These are phyloP conservation scores for Corythoichthys haematopterus DNA, from an alignment of 2,113 vertebrate species.

Conservation along the genomic window DNA sequence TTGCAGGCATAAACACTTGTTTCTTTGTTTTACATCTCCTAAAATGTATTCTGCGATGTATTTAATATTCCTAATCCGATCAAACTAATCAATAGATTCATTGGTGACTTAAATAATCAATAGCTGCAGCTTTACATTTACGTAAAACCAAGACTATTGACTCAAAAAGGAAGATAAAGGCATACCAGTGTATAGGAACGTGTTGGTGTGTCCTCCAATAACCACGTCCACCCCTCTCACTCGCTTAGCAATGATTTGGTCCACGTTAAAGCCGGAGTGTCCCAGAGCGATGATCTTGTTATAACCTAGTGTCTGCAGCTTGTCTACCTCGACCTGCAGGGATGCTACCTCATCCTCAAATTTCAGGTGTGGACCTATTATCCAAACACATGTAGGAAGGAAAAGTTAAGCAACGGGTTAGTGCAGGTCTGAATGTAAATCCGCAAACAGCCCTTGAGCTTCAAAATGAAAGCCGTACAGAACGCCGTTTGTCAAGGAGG, in stretches of 20 bases:
- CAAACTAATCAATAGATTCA: no score
- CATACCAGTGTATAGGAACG: slow-evolving; percentile 89
- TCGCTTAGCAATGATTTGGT: slow-evolving; percentile 80
- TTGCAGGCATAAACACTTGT: no score
- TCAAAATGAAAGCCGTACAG: background rate
- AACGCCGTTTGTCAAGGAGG: background rate
- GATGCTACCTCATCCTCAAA: slow-evolving; percentile 83
- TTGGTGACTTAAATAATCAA: no score
- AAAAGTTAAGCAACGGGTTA: background rate
- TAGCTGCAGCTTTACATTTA: background rate
- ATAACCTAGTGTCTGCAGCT: slow-evolving; percentile 73
- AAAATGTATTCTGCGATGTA: no score
- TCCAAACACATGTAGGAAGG: background rate
- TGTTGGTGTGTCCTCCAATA: slow-evolving; percentile 89
- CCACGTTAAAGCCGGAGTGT: slow-evolving; percentile 84
- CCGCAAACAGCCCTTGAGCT: background rate
- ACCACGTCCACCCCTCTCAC: slow-evolving; percentile 85
- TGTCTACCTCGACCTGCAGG: slow-evolving; percentile 77
- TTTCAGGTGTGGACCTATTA: slow-evolving; percentile 70
- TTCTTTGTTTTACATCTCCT: no score
- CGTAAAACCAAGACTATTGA: background rate
- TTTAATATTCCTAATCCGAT: no score
- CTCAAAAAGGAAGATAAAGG: background rate
- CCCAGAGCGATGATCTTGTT: slow-evolving; percentile 91
- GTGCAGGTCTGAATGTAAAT: background rate